Percentiles rank a stretch among this genome's conserved stretches.
Conservation (phyloP, 2,888 invertebrate species). For the Philereme vetulata region DNA sequence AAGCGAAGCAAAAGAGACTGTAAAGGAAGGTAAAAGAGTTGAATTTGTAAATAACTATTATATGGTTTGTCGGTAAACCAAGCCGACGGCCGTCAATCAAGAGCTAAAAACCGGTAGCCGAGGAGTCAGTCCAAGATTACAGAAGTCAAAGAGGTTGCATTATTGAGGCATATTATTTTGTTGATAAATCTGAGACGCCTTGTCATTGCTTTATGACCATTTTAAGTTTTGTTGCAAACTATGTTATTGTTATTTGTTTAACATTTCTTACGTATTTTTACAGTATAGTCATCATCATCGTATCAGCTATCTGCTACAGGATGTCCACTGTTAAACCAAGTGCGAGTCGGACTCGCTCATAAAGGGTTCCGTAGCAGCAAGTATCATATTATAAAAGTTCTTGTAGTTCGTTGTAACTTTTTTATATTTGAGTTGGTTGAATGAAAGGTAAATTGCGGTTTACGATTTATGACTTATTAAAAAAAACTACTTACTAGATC, state of each 20-base stretch:
- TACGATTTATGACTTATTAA: no score
- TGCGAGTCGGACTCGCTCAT: no score
- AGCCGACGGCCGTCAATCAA: slow-evolving; percentile 83
- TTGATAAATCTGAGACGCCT: slow-evolving; percentile 32
- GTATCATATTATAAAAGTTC: no score
- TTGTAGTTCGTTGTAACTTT: no score
- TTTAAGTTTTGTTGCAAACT: background rate
- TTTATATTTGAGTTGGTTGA: no score
- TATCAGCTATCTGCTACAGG: no score
- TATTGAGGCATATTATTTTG: slow-evolving; percentile 40
- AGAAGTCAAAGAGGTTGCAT: slow-evolving; percentile 66
- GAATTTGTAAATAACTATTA: slow-evolving; percentile 37
- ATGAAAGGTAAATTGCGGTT: no score
- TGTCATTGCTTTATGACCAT: slow-evolving; percentile 28
- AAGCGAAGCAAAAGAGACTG: slow-evolving; percentile 29
- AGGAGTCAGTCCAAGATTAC: slow-evolving; percentile 75
- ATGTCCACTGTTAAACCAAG: no score
- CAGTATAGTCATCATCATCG: no score
- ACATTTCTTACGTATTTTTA: no score
- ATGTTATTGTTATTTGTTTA: background rate
- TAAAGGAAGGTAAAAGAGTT: slow-evolving; percentile 40
- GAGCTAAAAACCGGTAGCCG: slow-evolving; percentile 82
- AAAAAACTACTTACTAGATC: no score
- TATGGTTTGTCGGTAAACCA: slow-evolving; percentile 62
- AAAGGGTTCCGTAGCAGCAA: no score